Base-by-base conservation (phyloP, 2,888 invertebrate species). In the Lomographa bimaculata region DNA sequence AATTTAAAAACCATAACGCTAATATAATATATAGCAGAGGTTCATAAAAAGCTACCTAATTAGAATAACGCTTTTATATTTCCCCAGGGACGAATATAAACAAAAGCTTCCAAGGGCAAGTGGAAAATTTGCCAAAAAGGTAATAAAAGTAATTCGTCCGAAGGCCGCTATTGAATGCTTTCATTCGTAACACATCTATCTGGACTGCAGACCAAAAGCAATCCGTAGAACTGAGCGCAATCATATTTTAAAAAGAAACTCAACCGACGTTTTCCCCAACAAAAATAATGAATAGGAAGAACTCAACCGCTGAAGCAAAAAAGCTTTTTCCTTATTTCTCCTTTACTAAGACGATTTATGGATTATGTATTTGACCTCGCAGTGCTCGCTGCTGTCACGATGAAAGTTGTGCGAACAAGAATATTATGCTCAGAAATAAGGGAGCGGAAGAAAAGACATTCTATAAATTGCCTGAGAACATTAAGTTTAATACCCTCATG, bases 361-460 rank as follows among this genome's bases (percentile, higher is more conserved):
- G 76, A 71, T 79, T 77, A 77, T 79, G 69, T 79, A 67, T 78
- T 76, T 75, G 79, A 78, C 80, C 80, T 79, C 77, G 72, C 63
- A 60, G 50, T 62, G 56, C 61, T 65, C 66, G 59, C 61, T 62
- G 58, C 59, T 65, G 72, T 71, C 75, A 68, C 65, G 73, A 74
- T 71, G 65, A 67, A 75, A 73, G 64, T 75, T 65, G 61, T 66
- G 62, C 57, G 68, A 69, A 72, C 62, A 63, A 71, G 66, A 74
- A 75, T 71, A 71, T 71, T 71, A 60, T 57, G 38, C 53, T 57
- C 32, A 47, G 56, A 52, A 70, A 64, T 64, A 68, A 60, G 55
- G 53, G 57, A 59, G 53, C 50, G 58, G 52, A 60, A 64, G 49
- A 54, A 63, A 63, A 62, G 27, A 62, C 59, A 56, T 64, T 61